Percentiles rank a stretch among this genome's conserved stretches.
These are phyloP conservation scores for Anthopleura xanthogrammica DNA, from an alignment of 92 coral and sea anemone species.

Conservation along the genomic window DNA sequence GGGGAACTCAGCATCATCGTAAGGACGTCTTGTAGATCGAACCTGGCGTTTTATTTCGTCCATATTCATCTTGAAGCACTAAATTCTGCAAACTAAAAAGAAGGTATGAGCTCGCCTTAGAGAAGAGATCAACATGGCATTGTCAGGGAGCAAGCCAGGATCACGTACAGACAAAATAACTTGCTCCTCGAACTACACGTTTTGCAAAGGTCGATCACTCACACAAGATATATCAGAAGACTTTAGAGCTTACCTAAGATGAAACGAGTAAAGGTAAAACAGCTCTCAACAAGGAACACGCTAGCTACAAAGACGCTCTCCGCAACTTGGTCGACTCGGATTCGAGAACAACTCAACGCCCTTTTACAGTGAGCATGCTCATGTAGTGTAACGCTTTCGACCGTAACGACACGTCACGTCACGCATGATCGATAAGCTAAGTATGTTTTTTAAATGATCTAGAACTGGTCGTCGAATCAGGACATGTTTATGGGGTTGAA, in stretches of 20 bases:
- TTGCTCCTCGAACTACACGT: not conserved
- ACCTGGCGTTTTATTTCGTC: conserved; percentile 6
- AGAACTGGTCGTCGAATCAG: not conserved
- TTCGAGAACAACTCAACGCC: conserved; percentile 35
- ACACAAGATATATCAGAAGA: not conserved
- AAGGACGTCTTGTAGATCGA: conserved; percentile 12
- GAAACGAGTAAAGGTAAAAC: not conserved
- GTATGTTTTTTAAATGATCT: too few species aligned
- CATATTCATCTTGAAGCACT: conserved; percentile 1
- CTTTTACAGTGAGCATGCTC: conserved; percentile 32
- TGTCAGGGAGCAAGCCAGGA: not conserved
- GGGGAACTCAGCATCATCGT: conserved; percentile 81
- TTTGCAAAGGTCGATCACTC: not conserved
- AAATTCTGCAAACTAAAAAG: not conserved
- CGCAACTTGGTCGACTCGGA: conserved; percentile 4
- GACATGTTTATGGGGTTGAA: not conserved
- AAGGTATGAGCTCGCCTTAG: not conserved
- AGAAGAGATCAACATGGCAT: not conserved
- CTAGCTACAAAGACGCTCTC: not conserved
- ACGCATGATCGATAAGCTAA: not conserved
- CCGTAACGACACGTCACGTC: conserved; percentile 27
- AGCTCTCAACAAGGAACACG: conserved; percentile 5
- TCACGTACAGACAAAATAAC: not conserved
- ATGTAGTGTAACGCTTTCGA: conserved; percentile 27
- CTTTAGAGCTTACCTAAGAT: not conserved